A percentile compares a stretch with the other conserved stretches of the same genome.
These are phyloP conservation scores for Drosophila nannoptera DNA, from an alignment of 1,140 invertebrate genomes.

Conservation along the genomic window DNA sequence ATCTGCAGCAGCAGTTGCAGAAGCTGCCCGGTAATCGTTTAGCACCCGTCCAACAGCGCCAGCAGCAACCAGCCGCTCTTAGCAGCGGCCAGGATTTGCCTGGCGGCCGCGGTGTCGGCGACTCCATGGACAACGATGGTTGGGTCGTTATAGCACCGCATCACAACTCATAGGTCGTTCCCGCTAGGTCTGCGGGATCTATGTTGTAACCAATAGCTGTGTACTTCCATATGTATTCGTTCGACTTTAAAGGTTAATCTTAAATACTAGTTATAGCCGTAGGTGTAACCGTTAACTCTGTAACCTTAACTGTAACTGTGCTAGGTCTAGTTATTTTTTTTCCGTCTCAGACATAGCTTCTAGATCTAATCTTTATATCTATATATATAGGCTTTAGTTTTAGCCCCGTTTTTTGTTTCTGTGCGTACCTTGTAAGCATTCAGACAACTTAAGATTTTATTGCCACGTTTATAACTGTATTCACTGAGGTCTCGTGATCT, in stretches of 20 bases:
- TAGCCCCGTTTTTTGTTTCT: conserved; percentile 40
- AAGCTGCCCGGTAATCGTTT: conserved; percentile 52
- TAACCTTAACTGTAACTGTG: conserved; percentile 6
- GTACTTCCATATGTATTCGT: conserved; percentile 35
- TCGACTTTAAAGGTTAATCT: conserved; percentile 10
- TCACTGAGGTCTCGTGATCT: no score
- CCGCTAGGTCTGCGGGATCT: conserved; percentile 1
- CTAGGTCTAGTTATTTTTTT: conserved; percentile 24
- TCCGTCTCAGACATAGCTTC: conserved; percentile 2
- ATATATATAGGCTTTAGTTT: conserved; percentile 5
- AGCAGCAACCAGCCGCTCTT: conserved; percentile 6
- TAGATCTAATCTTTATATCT: conserved; percentile 12
- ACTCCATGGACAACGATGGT: conserved; percentile 54
- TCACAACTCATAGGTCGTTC: conserved; percentile 28
- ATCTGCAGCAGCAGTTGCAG: conserved; percentile 64
- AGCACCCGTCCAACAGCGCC: conserved; percentile 13
- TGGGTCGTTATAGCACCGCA: conserved; percentile 67
- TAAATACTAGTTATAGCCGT: conserved; percentile 6
- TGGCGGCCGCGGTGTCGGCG: conserved; percentile 2
- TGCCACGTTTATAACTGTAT: background rate
- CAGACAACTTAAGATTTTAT: conserved; percentile 32
- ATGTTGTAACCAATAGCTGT: conserved; percentile 28
- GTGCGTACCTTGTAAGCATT: conserved; percentile 27
- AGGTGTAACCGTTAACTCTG: conserved; percentile 1
- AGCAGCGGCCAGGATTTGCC: conserved; percentile 9